These are phyloP conservation scores for Strigamia transsilvanica DNA, from an alignment of 2,888 invertebrate species.

Conservation along the genomic window DNA sequence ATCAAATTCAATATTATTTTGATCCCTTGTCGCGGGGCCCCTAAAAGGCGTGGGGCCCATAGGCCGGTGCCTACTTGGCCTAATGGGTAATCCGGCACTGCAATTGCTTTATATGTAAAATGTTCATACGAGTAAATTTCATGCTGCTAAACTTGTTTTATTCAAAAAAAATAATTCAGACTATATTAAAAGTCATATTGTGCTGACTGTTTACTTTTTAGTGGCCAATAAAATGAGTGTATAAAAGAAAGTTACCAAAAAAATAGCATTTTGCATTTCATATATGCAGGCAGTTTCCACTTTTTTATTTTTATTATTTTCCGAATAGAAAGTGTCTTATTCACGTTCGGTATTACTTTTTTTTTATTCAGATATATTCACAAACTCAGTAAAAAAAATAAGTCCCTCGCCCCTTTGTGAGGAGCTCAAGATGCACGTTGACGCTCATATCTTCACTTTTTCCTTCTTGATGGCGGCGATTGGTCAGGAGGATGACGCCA, in stretches of 20 bases:
- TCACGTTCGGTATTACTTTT: slow-evolving; percentile 25
- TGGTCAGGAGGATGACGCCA: slow-evolving; percentile 31
- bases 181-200: slow-evolving; percentile 3
- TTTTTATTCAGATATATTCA: slow-evolving; percentile 43
- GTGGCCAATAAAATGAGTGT: slow-evolving; percentile 34
- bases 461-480: slow-evolving; percentile 9
- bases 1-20: no score
- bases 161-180: background rate
- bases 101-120: background rate
- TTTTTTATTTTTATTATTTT: slow-evolving; percentile 42
- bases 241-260: slow-evolving; percentile 22
- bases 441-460: slow-evolving; percentile 36
- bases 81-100: no score
- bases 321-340: slow-evolving; percentile 42
- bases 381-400: slow-evolving; percentile 38
- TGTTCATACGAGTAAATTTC: background rate
- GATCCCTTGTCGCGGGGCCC: no score
- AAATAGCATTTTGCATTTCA: slow-evolving; percentile 36
- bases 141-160: background rate
- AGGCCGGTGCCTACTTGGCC: no score
- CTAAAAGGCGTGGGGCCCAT: no score
- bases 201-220: slow-evolving; percentile 40
- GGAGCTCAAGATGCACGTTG: slow-evolving; percentile 17
- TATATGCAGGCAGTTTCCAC: slow-evolving; percentile 15
- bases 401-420: slow-evolving; percentile 24